A percentile compares a stretch with the other conserved stretches of the same genome.
Conservation (phyloP, 2,797 vertebrate genomes). For the Vireo griseus region DNA sequence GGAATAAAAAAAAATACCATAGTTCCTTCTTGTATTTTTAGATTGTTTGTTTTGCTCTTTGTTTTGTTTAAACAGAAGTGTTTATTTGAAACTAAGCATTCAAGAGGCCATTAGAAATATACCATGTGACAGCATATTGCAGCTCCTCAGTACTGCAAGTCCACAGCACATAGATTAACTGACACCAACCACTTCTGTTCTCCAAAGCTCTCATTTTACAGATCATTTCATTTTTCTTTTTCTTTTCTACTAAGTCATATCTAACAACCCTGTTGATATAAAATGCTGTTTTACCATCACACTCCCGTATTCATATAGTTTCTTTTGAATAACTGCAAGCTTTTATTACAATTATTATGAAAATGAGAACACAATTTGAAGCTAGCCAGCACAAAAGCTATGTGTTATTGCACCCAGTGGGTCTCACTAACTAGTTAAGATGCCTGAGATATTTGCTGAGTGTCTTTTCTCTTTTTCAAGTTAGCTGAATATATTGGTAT, state of each 20-base stretch:
- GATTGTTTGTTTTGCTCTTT: not conserved
- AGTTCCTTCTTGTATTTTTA: not conserved
- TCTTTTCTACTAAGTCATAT: not conserved
- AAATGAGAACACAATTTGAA: not conserved
- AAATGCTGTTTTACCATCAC: not conserved
- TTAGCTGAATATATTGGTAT: not conserved
- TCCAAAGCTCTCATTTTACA: not conserved
- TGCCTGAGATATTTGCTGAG: not conserved
- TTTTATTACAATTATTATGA: not conserved
- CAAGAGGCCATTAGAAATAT: not conserved
- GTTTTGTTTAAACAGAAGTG: not conserved
- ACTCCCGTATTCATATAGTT: not conserved
- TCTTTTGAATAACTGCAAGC: not conserved
- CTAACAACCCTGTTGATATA: not conserved
- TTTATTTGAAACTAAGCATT: not conserved
- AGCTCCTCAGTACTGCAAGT: not conserved
- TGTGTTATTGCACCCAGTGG: not conserved
- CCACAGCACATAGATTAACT: not conserved
- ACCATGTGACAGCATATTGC: not conserved
- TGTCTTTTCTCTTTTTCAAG: not conserved
- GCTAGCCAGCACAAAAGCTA: not conserved
- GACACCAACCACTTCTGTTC: not conserved
- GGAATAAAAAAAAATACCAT: not conserved
- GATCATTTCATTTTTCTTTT: not conserved
- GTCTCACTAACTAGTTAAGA: not conserved